Evolutionary conservation across 2,797 vertebrate species (phyloP).

Genomic region (Pelochelys cantorii): DNA sequence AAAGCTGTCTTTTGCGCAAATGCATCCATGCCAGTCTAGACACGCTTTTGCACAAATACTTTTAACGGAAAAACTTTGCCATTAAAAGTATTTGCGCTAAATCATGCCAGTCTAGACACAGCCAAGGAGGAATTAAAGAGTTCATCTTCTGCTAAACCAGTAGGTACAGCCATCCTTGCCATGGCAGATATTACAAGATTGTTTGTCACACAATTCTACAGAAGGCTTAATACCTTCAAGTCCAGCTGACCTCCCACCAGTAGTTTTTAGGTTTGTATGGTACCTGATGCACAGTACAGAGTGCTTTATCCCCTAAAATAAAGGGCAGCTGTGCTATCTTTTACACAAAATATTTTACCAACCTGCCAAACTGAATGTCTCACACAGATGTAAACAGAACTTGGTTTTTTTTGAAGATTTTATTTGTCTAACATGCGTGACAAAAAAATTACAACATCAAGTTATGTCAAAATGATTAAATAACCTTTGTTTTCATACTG

Average conservation of each 20-base stretch:
- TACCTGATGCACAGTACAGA: neutral
- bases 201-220: neutral
- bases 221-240: neutral
- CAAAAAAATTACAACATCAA: conserved; percentile 82
- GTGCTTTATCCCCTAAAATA: neutral
- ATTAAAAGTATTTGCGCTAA: too few relatives aligned
- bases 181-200: neutral
- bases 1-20: too few relatives aligned
- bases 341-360: neutral
- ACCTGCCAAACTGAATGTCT: neutral
- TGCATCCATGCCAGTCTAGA: too few relatives aligned
- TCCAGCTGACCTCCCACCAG: neutral
- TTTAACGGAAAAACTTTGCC: too few relatives aligned
- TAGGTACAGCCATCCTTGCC: neutral
- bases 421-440: conserved; percentile 85
- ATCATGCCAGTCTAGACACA: too few relatives aligned
- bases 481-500: conserved; percentile 68
- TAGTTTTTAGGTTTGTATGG: neutral
- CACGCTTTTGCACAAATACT: too few relatives aligned
- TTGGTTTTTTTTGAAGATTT: conserved; percentile 79
- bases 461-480: conserved; percentile 79
- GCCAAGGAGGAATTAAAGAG: fast-evolving
- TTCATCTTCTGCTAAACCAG: neutral
- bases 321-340: neutral
- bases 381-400: conserved; percentile 11